Evolutionary conservation across 2,797 vertebrate species (phyloP).

Genomic region (Amphiprion clarkii): DNA sequence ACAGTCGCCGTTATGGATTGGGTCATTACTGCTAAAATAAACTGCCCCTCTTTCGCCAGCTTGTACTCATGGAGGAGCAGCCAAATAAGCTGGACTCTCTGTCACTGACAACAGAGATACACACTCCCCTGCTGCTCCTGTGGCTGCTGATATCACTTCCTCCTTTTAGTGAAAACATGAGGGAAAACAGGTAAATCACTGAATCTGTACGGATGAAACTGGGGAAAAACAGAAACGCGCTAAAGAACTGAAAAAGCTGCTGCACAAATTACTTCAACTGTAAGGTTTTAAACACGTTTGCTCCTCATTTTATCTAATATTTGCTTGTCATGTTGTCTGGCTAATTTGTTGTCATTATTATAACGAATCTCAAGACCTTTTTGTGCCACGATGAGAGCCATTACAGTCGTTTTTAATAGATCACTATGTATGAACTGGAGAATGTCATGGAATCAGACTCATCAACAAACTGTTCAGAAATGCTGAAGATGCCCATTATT

Average conservation of each 20-base stretch:
- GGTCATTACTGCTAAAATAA: conserved; percentile 76
- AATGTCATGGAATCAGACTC: neutral
- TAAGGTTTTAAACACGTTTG: neutral
- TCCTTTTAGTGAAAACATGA: conserved; percentile 31
- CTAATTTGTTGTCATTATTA: neutral
- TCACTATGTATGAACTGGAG: neutral
- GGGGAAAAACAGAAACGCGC: neutral
- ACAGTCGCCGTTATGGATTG: conserved; percentile 70
- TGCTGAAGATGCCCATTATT: conserved; percentile 9
- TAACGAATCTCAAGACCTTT: neutral
- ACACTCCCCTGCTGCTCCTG: conserved; percentile 40
- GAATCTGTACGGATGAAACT: conserved; percentile 36
- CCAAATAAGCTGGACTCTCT: conserved; percentile 50
- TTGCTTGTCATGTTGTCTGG: neutral
- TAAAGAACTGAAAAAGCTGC: conserved; percentile 9
- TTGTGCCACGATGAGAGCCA: conserved; percentile 1
- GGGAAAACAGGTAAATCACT: conserved; percentile 25
- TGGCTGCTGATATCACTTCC: conserved; percentile 31
- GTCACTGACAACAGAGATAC: conserved; percentile 54
- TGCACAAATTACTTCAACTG: neutral
- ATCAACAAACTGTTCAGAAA: conserved; percentile 4
- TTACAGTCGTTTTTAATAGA: neutral
- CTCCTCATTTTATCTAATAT: neutral
- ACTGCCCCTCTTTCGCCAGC: conserved; percentile 61
- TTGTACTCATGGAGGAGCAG: conserved; percentile 42